Evolutionary conservation across 2,888 invertebrate species (phyloP), one percentile per base, ranked within the genome.

Genomic region (Chouioia cunea): DNA sequence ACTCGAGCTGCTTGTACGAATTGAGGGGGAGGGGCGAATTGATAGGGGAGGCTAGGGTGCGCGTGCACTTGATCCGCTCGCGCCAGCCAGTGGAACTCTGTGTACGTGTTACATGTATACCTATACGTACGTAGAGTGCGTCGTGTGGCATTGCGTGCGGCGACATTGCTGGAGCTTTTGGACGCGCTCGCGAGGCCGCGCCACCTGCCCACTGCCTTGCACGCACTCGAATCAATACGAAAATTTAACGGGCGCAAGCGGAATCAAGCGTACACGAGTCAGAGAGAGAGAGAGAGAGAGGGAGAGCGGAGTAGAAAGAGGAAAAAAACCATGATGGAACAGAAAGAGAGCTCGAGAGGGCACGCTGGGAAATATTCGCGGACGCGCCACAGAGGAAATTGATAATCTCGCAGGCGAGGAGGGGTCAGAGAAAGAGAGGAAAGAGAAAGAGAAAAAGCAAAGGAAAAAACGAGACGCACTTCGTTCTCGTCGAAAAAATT

Each of bases 121-220:
- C n/a, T n/a, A n/a, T n/a, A n/a, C n/a, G n/a, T n/a, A n/a, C n/a
- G n/a, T n/a, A n/a, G n/a, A n/a, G n/a, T n/a, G n/a, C n/a, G 27
- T 48, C 63, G 60, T 43, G 23, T 58, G 53, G 52, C 64, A 50
- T 64, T 71, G 74, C 73, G 75, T 70, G 74, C 27, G 15, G 27
- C 76, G 79, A 73, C 74, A 78, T 77, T 76, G 76, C 73, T 74
- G 20, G 52, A 77, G 77, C 71, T 80, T 81, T 72, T 74, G 71
- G 75, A 76, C 76, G 76, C 79, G 73, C 67, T 74, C 82, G 77
- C 76, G 73, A 75, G 80, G 77, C 77, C 76, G 78, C 80, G 81
- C 79, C 80, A 79, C 79, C 72, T 76, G 76, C 74, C 69, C 71
- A 62, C 67, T 50, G 54, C n/a, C 23, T 16, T 53, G 59, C 63